Base-by-base conservation (phyloP, 2,113 vertebrate species). In the Grammomys surdaster region DNA sequence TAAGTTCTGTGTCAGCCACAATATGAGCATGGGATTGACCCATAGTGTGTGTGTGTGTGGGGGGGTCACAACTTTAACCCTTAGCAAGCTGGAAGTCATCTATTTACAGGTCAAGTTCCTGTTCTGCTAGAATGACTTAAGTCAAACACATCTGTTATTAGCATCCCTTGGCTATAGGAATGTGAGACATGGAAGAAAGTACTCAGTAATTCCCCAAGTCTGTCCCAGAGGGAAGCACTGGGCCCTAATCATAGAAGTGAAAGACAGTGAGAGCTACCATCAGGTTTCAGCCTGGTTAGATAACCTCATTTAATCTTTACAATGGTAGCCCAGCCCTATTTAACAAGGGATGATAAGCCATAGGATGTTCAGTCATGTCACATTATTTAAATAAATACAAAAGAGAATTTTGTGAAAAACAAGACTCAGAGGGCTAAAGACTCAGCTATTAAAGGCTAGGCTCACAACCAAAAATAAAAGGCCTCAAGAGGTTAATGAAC, bases 1-100 rank as follows among this genome's bases (percentile, higher is more conserved):
- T n/a, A 43, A 89, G 69, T 87, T 95, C 95, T 78, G 54, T 46
- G 60, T 63, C 69, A 80, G 26, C 80, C 17, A 78, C 40, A 78
- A 33, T 69, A 63, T 78, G 28, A 91, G 0, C 24, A 0, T 78
- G 33, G 94, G 4, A 91, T 40, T 78, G 82, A 95, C 48, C 54
- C 93, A 46, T 26, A 65, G 22, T 69, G 10, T 40, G 40, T 40
- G 40, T 40, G 40, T 40, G 40, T 40, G 40, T 40, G 40, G 40
- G 10, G 17, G 86, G n/a, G 56, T 46, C 43, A 36, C 12, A 43
- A 2, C 36, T 88, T 86, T 40, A 87, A 7, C 28, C n/a, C 48
- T 58, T 89, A 26, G 28, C 69, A 60, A 92, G 24, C 26, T 40
- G 67, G 60, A 93, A 87, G 88, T 20, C 33, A 56, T 60, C 24